Evolutionary conservation across 1,140 invertebrate genomes (phyloP).

Genomic region (Pomphorhynchus laevis): DNA sequence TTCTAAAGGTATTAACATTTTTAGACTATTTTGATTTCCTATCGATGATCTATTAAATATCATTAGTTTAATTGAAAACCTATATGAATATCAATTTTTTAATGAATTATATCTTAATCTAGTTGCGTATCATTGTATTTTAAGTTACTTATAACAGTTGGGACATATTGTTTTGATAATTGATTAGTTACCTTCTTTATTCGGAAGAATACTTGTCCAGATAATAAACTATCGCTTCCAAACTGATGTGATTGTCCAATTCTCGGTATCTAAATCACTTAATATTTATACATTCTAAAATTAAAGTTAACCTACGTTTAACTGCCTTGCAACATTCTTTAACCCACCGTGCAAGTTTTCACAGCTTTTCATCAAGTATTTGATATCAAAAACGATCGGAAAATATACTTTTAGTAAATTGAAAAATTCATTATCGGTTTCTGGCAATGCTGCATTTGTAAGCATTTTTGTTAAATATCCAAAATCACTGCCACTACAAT

Average conservation of each 20-base stretch:
- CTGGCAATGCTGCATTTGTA: slow-evolving; percentile 44
- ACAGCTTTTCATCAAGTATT: slow-evolving; percentile 87
- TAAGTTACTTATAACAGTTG: no score
- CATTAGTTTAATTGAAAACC: no score
- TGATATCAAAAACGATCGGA: slow-evolving; percentile 81
- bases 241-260: slow-evolving; percentile 84
- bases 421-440: slow-evolving; percentile 70
- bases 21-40: no score
- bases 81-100: no score
- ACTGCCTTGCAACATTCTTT: slow-evolving; percentile 27
- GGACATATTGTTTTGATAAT: no score
- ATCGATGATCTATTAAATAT: no score
- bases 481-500: slow-evolving; percentile 64
- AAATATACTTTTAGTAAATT: slow-evolving; percentile 62
- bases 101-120: no score
- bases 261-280: no score
- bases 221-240: slow-evolving; percentile 70
- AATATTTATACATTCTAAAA: not conserved
- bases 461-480: slow-evolving; percentile 83
- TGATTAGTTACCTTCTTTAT: no score
- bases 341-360: slow-evolving; percentile 82
- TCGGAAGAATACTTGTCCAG: slow-evolving; percentile 91
- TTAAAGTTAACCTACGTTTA: slow-evolving; percentile 12
- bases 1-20: no score
- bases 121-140: no score